Evolutionary conservation across 2,888 invertebrate genomes (phyloP).

Genomic region (Acrobasis suavella): DNA sequence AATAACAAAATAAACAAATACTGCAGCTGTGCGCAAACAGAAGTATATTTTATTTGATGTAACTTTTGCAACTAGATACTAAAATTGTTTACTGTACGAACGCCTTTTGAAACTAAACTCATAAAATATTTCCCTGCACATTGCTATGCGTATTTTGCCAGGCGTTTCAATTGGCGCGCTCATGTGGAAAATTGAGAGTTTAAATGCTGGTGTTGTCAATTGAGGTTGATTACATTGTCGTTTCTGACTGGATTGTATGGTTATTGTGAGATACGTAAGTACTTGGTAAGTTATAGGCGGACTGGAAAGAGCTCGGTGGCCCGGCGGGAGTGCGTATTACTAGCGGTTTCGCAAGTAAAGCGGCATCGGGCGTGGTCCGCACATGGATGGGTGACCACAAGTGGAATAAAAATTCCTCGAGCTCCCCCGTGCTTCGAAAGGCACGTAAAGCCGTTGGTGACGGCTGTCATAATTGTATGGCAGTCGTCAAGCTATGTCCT

Average conservation of each 20-base stretch:
- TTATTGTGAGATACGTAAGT: too few species aligned
- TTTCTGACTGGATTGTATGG: background rate
- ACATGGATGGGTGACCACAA: too few species aligned
- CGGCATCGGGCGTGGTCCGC: too few species aligned
- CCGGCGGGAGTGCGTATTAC: too few species aligned
- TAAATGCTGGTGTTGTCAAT: slow-evolving; percentile 1
- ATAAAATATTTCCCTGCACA: slow-evolving; percentile 7
- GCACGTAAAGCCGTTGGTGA: too few species aligned
- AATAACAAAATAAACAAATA: background rate
- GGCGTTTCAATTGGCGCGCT: slow-evolving; percentile 10
- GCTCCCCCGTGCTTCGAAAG: too few species aligned
- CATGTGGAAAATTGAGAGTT: slow-evolving; percentile 4
- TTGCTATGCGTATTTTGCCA: slow-evolving; percentile 16
- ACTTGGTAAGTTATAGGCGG: too few species aligned
- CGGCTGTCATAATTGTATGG: too few species aligned
- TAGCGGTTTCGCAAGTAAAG: too few species aligned
- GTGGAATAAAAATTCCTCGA: too few species aligned
- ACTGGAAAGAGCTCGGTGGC: too few species aligned
- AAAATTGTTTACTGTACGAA: slow-evolving; percentile 2
- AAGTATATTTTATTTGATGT: background rate
- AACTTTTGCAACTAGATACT: slow-evolving; percentile 1
- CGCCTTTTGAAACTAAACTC: slow-evolving; percentile 7
- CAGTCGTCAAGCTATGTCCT: too few species aligned
- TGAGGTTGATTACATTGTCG: background rate
- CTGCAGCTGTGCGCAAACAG: background rate